Base-by-base conservation (phyloP, 2,113 vertebrate species). In the Mugil cephalus region DNA sequence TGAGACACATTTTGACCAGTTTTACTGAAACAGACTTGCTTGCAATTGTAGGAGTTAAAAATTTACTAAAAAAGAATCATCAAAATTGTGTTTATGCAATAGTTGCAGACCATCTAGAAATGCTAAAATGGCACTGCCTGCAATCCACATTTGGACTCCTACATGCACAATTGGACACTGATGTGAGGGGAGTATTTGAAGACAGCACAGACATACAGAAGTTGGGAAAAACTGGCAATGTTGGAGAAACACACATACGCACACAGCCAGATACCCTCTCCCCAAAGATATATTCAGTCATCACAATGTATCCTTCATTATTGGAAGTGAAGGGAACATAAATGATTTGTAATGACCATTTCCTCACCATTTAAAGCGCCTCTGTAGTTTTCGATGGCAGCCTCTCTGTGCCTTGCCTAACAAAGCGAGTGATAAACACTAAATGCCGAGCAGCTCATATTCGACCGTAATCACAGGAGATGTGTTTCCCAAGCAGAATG, bases 391-490 rank as follows among this genome's bases (percentile, higher is more conserved):
- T 71, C 47, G 62, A 17, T 21, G 10, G 58, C 46, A 21, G 30
- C 53, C 2, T 55, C 61, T 56, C 9, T 54, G 30, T 18, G 45
- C 45, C 35, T 74, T 77, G 66, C 50, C 58, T 77, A 84, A 85
- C 75, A 86, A 83, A 86, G 69, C 63, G n/a, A 83, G 50, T 67
- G 75, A 84, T 88, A 74, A 85, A 82, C 63, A 69, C 61, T 81
- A 77, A 84, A 81, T 82, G 74, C 59, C 58, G 59, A 83, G 70
- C 59, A 59, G 66, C 59, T 82, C 45, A 77, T 64, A 84, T 69
- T 77, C 74, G 69, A 47, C 65, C 52, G 30, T 74, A 85, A 80
- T 86, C 75, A 80, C 69, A 65, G 74, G 55, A 74, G 56, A 60
- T 67, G 55, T 46, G 77, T 51, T 81, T 79, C 62, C 68, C 61